Evolutionary conservation across 1,140 invertebrate genomes (phyloP).

Genomic region (Neodiprion virginianus): DNA sequence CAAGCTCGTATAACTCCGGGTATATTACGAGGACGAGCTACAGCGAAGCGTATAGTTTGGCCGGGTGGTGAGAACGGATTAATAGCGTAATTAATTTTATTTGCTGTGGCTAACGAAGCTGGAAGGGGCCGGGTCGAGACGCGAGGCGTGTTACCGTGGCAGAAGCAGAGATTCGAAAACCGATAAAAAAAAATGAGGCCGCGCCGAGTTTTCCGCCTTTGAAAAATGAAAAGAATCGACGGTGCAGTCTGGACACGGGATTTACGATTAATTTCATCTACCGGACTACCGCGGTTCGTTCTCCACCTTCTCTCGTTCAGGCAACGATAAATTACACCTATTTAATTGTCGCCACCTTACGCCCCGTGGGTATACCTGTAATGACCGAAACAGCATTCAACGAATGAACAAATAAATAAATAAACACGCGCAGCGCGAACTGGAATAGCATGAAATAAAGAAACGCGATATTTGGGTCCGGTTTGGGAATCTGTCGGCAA

Average conservation of each 20-base stretch:
- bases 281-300: too few relatives aligned
- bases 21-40: too few relatives aligned
- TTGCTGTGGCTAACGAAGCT: conserved; percentile 4
- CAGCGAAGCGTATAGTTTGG: not conserved
- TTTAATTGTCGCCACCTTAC: too few relatives aligned
- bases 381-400: not conserved
- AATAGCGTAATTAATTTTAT: conserved; percentile 8
- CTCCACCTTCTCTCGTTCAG: too few relatives aligned
- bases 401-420: not conserved
- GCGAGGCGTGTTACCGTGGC: not conserved
- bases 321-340: too few relatives aligned
- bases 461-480: not conserved
- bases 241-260: not conserved
- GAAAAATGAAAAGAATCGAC: not conserved
- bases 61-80: conserved; percentile 1
- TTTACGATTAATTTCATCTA: too few relatives aligned
- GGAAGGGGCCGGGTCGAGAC: not conserved
- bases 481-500: not conserved
- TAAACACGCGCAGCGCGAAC: not conserved
- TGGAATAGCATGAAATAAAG: too few relatives aligned
- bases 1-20: not conserved
- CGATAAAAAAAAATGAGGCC: not conserved
- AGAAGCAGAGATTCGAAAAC: not conserved
- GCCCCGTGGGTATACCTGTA: too few relatives aligned
- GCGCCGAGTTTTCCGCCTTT: not conserved